Conservation (phyloP, 2,113 vertebrate species). For the Oryzias melastigma region DNA sequence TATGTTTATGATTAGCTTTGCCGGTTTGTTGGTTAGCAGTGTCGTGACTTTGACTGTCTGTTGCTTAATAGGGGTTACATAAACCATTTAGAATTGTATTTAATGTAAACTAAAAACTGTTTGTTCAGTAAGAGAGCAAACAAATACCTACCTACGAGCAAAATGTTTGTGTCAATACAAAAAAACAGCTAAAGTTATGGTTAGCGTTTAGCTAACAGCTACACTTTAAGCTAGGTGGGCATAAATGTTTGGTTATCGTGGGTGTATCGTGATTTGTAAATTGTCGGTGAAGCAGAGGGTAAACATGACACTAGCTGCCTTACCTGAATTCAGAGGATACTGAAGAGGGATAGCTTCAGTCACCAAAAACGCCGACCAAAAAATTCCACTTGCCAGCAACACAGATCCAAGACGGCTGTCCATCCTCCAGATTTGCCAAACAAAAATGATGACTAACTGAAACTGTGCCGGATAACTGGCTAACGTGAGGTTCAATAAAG, state of each 20-base stretch:
- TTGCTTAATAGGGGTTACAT: background rate
- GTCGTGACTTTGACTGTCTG: slow-evolving; percentile 17
- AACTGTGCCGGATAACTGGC: slow-evolving; percentile 27
- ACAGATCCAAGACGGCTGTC: slow-evolving; percentile 63
- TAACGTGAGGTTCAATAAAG: background rate
- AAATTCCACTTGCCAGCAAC: slow-evolving; percentile 63
- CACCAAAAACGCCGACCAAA: slow-evolving; percentile 54
- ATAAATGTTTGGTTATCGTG: too few relatives aligned
- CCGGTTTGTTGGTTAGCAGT: background rate
- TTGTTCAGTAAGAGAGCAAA: background rate
- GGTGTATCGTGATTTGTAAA: background rate
- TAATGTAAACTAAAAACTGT: background rate
- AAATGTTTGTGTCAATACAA: background rate
- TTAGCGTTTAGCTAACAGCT: slow-evolving; percentile 40
- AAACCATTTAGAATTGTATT: background rate
- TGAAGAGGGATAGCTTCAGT: slow-evolving; percentile 72
- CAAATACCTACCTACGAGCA: background rate
- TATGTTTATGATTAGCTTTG: slow-evolving; percentile 12
- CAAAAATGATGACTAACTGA: slow-evolving; percentile 25
- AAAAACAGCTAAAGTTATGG: slow-evolving; percentile 24
- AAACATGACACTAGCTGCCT: slow-evolving; percentile 23
- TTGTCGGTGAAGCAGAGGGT: background rate
- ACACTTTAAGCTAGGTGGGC: too few relatives aligned
- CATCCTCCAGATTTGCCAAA: slow-evolving; percentile 69
- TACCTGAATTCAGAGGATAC: slow-evolving; percentile 67